Evolutionary conservation across 2,113 vertebrate species (phyloP).

Genomic region (Corvus cornix): DNA sequence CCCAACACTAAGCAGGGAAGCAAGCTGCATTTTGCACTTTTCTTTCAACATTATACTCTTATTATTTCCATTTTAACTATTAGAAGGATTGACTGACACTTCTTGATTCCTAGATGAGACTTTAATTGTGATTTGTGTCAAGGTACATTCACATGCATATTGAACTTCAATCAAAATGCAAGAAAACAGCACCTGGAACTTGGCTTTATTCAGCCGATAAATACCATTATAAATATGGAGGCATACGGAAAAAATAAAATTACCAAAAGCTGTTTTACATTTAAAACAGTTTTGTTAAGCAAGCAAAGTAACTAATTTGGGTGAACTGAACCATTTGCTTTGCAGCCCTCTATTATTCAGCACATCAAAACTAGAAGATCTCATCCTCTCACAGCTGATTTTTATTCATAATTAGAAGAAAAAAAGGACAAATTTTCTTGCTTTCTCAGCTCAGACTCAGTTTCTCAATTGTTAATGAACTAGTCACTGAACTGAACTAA

Average conservation of each 20-base stretch:
- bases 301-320: slow-evolving; percentile 2
- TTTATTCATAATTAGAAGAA: slow-evolving; percentile 40
- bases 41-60: neutral
- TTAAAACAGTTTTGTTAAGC: slow-evolving; percentile 37
- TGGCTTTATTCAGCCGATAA: slow-evolving; percentile 34
- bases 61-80: slow-evolving; percentile 16
- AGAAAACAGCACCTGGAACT: slow-evolving; percentile 40
- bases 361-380: neutral
- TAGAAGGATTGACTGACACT: slow-evolving; percentile 22
- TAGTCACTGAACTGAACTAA: slow-evolving; percentile 43
- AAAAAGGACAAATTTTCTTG: neutral
- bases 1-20: neutral
- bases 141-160: slow-evolving; percentile 48
- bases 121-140: slow-evolving; percentile 48
- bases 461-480: slow-evolving; percentile 41
- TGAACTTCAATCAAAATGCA: slow-evolving; percentile 48
- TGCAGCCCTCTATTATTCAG: slow-evolving; percentile 2
- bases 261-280: slow-evolving; percentile 36
- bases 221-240: slow-evolving; percentile 1
- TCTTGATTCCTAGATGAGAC: slow-evolving; percentile 25
- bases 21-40: neutral
- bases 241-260: neutral
- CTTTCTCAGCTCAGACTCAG: slow-evolving; percentile 30
- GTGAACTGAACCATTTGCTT: slow-evolving; percentile 32
- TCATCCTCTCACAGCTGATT: slow-evolving; percentile 37